A percentile compares a stretch with the other conserved stretches of the same genome.
Conservation (phyloP, 2,797 vertebrate species). For the Morus bassanus region DNA sequence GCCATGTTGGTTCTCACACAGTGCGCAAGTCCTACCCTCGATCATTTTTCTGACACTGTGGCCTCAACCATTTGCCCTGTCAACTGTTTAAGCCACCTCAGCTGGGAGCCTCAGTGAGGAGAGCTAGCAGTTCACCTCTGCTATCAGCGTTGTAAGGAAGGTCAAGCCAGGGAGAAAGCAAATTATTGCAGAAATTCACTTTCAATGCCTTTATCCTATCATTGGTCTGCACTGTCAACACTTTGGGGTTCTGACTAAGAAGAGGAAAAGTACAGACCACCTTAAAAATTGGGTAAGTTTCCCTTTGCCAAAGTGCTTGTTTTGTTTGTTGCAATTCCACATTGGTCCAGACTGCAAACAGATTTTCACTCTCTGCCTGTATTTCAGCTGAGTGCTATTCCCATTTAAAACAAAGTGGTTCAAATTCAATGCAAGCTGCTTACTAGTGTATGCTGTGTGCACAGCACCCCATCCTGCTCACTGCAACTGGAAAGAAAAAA, state of each 20-base stretch:
- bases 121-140: constrained; percentile 7
- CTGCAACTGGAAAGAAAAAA: background rate
- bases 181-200: constrained; percentile 40
- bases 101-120: background rate
- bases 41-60: constrained; percentile 56
- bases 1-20: background rate
- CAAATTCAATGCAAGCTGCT: rapidly evolving
- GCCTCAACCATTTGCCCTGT: constrained; percentile 61
- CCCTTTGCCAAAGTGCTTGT: background rate
- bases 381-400: background rate
- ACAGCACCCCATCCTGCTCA: rapidly evolving
- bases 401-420: background rate
- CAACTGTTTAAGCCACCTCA: constrained; percentile 48
- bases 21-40: background rate
- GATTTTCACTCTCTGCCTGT: background rate
- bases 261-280: background rate
- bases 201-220: constrained; percentile 6
- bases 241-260: background rate
- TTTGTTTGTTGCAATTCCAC: background rate
- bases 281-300: background rate
- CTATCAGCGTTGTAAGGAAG: background rate
- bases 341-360: background rate
- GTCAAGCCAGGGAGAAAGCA: constrained; percentile 37
- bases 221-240: background rate
- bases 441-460: rapidly evolving